A percentile compares a stretch with the other conserved stretches of the same genome.
Evolutionary conservation across 2,888 invertebrate genomes (phyloP).

Genomic region (Eueremaeus valkanovi): DNA sequence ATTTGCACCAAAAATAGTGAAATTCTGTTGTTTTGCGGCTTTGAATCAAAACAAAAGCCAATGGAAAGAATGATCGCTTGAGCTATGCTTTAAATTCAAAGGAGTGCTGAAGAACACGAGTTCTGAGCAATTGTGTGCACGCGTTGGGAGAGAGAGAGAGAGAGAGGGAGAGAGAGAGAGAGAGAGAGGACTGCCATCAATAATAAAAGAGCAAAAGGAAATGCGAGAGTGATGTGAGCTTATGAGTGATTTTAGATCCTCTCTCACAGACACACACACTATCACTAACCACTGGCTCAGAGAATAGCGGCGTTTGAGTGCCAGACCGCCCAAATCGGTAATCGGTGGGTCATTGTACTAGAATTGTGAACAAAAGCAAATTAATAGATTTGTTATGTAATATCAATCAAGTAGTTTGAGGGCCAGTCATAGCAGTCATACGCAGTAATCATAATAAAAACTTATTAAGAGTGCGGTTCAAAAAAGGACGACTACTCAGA

Average conservation of each 20-base stretch:
- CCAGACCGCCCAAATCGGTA: constrained; percentile 35
- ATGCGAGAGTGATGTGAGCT: constrained; percentile 5
- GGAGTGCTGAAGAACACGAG: constrained; percentile 14
- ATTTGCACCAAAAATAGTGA: no score
- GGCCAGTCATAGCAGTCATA: neutral
- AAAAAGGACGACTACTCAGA: neutral
- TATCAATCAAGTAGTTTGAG: constrained; percentile 29
- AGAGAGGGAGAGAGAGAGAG: no score
- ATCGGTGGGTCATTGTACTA: constrained; percentile 27
- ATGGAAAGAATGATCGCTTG: neutral
- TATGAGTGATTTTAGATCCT: neutral
- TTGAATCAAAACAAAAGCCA: neutral
- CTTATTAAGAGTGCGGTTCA: neutral
- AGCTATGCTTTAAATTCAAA: neutral
- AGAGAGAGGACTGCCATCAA: neutral
- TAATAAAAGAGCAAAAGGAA: constrained; percentile 1
- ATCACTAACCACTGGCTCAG: neutral
- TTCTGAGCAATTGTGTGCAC: neutral
- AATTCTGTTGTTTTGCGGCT: neutral
- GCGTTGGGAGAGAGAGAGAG: neutral
- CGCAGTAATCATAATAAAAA: neutral
- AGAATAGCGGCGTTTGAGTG: constrained; percentile 21
- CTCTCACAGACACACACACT: neutral
- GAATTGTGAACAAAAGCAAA: constrained; percentile 2
- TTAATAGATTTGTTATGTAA: constrained; percentile 32